Conservation (phyloP, 1,140 invertebrate genomes). For the Bombus polaris region DNA sequence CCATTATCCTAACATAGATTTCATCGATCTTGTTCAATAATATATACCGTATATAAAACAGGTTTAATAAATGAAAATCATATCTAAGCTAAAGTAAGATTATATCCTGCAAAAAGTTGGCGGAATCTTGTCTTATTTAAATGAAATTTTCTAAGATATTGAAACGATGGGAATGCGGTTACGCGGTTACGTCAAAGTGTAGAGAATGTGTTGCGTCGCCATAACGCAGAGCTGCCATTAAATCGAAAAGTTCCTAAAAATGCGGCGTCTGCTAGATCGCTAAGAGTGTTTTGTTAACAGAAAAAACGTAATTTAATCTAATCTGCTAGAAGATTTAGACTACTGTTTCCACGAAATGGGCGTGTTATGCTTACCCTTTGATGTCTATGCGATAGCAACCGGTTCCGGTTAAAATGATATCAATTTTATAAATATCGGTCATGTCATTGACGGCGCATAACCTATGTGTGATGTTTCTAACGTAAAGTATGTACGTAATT, state of each 20-base stretch:
- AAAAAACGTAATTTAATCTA: slow-evolving; percentile 7
- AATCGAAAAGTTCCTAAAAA: slow-evolving; percentile 43
- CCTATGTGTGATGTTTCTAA: slow-evolving; percentile 53
- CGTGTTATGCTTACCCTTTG: not conserved
- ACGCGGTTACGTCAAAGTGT: not conserved
- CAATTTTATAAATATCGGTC: not conserved
- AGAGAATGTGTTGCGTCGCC: no score
- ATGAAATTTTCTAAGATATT: not conserved
- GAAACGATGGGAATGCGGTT: not conserved
- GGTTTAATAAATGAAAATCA: not conserved
- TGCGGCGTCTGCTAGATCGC: slow-evolving; percentile 48
- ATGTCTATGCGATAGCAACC: not conserved
- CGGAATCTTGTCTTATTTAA: not conserved
- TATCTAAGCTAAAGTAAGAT: not conserved
- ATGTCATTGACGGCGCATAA: slow-evolving; percentile 40
- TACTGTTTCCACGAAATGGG: not conserved
- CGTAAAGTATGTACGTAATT: slow-evolving; percentile 48
- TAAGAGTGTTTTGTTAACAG: slow-evolving; percentile 41
- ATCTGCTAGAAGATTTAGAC: not conserved
- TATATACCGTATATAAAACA: not conserved
- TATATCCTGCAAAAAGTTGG: not conserved
- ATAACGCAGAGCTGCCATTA: slow-evolving; percentile 9
- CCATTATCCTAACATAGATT: not conserved
- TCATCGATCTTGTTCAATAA: not conserved
- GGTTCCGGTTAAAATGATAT: slow-evolving; percentile 3